These are phyloP conservation scores for Ypsolopha scabrella DNA, from an alignment of 2,888 invertebrate genomes.

Conservation along the genomic window DNA sequence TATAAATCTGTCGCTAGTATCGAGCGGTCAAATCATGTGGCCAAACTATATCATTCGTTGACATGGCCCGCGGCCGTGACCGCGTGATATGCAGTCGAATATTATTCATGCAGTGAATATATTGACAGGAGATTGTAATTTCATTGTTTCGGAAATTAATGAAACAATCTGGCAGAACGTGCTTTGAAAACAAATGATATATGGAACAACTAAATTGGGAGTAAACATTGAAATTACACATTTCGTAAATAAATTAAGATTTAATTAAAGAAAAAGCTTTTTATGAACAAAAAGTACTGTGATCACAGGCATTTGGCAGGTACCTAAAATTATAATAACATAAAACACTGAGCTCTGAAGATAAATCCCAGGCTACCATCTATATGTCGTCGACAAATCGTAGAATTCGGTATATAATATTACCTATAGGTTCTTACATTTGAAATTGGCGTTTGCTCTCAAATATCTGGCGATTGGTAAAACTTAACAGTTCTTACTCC, in stretches of 20 bases:
- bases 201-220: neutral
- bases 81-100: neutral
- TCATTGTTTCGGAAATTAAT: neutral
- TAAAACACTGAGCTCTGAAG: neutral
- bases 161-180: no score
- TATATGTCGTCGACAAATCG: no score
- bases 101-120: no score
- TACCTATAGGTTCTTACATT: no score
- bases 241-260: neutral
- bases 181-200: neutral
- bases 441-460: no score
- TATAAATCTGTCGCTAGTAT: conserved; percentile 61
- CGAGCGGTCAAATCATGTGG: conserved; percentile 51
- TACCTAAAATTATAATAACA: neutral
- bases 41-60: conserved; percentile 48
- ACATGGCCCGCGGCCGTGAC: conserved; percentile 21
- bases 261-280: neutral
- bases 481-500: no score
- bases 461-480: no score
- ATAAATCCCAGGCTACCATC: no score
- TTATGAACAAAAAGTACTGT: neutral
- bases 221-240: neutral
- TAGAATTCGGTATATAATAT: no score
- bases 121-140: neutral
- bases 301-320: no score